Evolutionary conservation across 2,113 vertebrate genomes (phyloP).

Genomic region (Polypterus senegalus): DNA sequence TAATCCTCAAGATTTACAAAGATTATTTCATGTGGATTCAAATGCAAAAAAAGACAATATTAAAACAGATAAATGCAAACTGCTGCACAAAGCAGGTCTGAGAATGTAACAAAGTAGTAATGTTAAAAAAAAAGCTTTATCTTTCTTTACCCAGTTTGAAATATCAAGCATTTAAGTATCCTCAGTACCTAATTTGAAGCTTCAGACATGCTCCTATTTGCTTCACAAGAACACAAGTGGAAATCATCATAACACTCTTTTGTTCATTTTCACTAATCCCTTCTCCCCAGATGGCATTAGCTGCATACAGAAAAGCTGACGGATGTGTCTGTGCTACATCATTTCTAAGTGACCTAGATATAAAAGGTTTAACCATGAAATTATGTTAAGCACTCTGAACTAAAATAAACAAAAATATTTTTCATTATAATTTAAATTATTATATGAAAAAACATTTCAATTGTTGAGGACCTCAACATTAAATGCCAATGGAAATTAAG

Average conservation of each 20-base stretch:
- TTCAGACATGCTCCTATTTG: slow-evolving; percentile 4
- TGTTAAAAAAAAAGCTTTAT: neutral
- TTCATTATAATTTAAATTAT: neutral
- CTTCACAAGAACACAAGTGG: neutral
- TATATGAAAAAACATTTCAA: too few species aligned
- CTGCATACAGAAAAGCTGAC: neutral
- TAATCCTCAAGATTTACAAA: too few species aligned
- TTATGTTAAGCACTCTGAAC: neutral
- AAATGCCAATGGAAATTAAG: too few species aligned
- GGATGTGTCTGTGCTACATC: neutral
- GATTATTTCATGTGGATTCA: too few species aligned
- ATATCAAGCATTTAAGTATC: neutral
- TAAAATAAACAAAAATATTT: neutral
- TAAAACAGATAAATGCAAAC: too few species aligned
- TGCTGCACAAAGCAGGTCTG: too few species aligned
- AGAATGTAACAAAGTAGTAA: neutral
- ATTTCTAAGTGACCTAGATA: neutral
- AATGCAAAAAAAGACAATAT: too few species aligned
- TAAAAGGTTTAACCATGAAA: too few species aligned
- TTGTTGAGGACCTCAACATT: too few species aligned
- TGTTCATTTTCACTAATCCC: slow-evolving; percentile 22
- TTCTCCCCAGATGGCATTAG: slow-evolving; percentile 22
- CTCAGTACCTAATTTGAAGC: slow-evolving; percentile 5
- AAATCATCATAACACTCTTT: slow-evolving; percentile 23
- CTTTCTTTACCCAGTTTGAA: neutral